Evolutionary conservation across 2,797 vertebrate genomes (phyloP).

Genomic region (Selene dorsalis): DNA sequence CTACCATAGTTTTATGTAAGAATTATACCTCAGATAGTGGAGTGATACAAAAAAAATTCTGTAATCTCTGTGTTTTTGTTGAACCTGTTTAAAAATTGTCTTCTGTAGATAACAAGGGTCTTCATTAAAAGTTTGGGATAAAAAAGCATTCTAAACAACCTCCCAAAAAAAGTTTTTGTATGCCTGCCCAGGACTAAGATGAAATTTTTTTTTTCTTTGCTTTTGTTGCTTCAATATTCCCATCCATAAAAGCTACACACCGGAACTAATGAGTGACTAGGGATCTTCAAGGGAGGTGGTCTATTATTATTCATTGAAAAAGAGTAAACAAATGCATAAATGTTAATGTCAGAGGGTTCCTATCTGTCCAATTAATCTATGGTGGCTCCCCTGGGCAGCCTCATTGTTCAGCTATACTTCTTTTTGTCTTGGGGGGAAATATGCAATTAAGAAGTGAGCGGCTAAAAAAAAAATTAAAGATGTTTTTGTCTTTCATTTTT

Average conservation of each 20-base stretch:
- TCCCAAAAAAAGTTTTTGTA: slow-evolving; percentile 40
- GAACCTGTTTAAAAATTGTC: background rate
- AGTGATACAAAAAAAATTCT: background rate
- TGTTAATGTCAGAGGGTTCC: slow-evolving; percentile 79
- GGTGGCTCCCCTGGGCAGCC: slow-evolving; percentile 71
- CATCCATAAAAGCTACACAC: slow-evolving; percentile 74
- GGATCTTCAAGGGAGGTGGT: slow-evolving; percentile 77
- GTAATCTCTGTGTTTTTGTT: background rate
- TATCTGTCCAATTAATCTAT: slow-evolving; percentile 82
- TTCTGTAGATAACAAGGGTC: slow-evolving; percentile 13
- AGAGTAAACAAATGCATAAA: slow-evolving; percentile 82
- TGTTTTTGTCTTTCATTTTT: slow-evolving; percentile 57
- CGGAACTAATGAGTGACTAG: slow-evolving; percentile 80
- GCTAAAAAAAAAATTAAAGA: slow-evolving; percentile 54
- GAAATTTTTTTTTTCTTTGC: slow-evolving; percentile 7
- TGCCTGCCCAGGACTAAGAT: slow-evolving; percentile 35
- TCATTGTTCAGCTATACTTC: slow-evolving; percentile 76
- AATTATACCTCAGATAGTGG: background rate
- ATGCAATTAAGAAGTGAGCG: slow-evolving; percentile 72
- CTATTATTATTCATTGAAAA: slow-evolving; percentile 83
- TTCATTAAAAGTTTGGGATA: slow-evolving; percentile 52
- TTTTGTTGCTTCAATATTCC: slow-evolving; percentile 63
- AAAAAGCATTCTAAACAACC: slow-evolving; percentile 27
- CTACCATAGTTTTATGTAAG: background rate
- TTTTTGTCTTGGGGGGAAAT: slow-evolving; percentile 73